Evolutionary conservation across 1,140 invertebrate genomes (phyloP).

Genomic region (Myzus persicae): DNA sequence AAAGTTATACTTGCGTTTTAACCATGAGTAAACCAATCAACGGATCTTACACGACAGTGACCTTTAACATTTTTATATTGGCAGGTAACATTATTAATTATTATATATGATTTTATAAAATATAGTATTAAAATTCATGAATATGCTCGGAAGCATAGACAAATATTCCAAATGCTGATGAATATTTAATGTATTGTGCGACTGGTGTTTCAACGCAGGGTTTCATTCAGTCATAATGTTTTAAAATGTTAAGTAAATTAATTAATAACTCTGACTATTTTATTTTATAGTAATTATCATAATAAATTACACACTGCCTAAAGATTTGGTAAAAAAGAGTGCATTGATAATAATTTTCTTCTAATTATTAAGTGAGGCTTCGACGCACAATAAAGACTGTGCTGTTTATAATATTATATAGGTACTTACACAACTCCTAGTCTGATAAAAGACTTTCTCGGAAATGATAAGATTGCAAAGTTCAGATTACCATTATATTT

Average conservation of each 20-base stretch:
- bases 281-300: background rate
- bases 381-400: background rate
- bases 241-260: background rate
- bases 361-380: background rate
- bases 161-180: background rate
- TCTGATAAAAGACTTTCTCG: background rate
- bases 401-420: background rate
- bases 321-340: background rate
- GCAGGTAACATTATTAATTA: no score
- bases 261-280: background rate
- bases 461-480: background rate
- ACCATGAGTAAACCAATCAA: background rate
- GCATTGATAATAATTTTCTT: background rate
- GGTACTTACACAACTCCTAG: background rate
- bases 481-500: background rate
- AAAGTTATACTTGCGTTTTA: background rate
- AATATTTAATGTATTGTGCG: background rate
- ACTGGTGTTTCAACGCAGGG: background rate
- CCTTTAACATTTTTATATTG: background rate
- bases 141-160: background rate
- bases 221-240: background rate
- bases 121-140: no score
- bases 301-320: background rate
- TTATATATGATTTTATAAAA: no score
- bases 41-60: background rate